Percentiles rank a stretch among this genome's conserved stretches.
Conservation (phyloP, 35 echinoderm and acorn worm genomes). For the Ophiothrix spiculata region DNA sequence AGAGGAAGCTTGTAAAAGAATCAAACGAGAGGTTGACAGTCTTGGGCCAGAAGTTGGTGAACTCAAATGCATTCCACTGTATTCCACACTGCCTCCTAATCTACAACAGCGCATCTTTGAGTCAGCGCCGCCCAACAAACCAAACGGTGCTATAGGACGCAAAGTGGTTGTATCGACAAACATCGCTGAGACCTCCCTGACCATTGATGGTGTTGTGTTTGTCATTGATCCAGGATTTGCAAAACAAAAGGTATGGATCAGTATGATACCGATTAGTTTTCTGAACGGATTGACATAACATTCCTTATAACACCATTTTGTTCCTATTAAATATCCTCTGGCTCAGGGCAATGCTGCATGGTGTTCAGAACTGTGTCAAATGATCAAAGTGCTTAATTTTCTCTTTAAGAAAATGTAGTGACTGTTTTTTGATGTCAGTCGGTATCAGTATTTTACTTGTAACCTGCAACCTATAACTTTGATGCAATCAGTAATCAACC, state of each 20-base stretch:
- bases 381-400: no score
- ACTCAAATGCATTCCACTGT: constrained; percentile 90
- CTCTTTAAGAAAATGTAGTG: no score
- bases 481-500: no score
- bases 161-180: constrained; percentile 96
- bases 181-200: constrained; percentile 94
- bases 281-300: neutral
- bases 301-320: neutral
- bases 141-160: constrained; percentile 85
- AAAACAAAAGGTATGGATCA: constrained; percentile 98
- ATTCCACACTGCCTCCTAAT: constrained; percentile 85
- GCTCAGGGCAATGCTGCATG: no score
- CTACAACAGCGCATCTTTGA: constrained; percentile 97
- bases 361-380: no score
- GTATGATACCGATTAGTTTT: neutral
- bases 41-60: constrained; percentile 83
- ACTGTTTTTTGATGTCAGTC: no score
- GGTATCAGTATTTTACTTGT: no score
- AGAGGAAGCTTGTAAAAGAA: constrained; percentile 92
- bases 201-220: constrained; percentile 98
- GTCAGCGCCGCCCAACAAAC: constrained; percentile 78
- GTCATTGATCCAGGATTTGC: constrained; percentile 98
- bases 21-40: constrained; percentile 82
- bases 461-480: no score
- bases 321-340: no score